A percentile compares a stretch with the other conserved stretches of the same genome.
Evolutionary conservation across 1,140 invertebrate species (phyloP).

Genomic region (Drosophila rufa): DNA sequence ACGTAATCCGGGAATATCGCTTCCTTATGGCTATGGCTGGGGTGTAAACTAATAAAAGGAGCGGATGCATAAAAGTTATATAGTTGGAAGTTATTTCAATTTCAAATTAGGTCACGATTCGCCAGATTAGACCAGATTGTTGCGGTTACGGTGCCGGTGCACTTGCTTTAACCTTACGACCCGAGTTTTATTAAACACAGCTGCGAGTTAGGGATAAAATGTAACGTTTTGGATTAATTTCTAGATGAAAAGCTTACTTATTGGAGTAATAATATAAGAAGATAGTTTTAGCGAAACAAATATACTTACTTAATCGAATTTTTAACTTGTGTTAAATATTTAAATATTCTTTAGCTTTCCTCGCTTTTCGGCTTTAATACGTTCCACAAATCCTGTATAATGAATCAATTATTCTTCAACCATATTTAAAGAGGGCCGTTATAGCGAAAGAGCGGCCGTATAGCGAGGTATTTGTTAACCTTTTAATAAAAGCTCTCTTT

Average conservation of each 20-base stretch:
- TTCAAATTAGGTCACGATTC: conserved; percentile 33
- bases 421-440: too few species aligned
- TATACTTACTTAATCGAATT: background rate
- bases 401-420: too few species aligned
- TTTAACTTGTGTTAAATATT: background rate
- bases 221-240: background rate
- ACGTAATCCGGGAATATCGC: conserved; percentile 34
- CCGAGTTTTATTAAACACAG: conserved; percentile 8
- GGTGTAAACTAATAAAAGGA: conserved; percentile 42
- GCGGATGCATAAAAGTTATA: conserved; percentile 37
- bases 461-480: background rate
- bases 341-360: background rate
- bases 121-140: conserved; percentile 16
- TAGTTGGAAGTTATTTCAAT: conserved; percentile 38
- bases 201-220: background rate
- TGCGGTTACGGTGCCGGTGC: background rate
- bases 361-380: too few species aligned
- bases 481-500: background rate
- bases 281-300: background rate
- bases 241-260: background rate
- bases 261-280: background rate
- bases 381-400: too few species aligned
- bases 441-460: too few species aligned
- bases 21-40: conserved; percentile 37
- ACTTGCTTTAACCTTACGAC: conserved; percentile 8